Evolutionary conservation across 35 echinoderm and acorn worm species (phyloP).

Genomic region (Ophioderma brevispina): DNA sequence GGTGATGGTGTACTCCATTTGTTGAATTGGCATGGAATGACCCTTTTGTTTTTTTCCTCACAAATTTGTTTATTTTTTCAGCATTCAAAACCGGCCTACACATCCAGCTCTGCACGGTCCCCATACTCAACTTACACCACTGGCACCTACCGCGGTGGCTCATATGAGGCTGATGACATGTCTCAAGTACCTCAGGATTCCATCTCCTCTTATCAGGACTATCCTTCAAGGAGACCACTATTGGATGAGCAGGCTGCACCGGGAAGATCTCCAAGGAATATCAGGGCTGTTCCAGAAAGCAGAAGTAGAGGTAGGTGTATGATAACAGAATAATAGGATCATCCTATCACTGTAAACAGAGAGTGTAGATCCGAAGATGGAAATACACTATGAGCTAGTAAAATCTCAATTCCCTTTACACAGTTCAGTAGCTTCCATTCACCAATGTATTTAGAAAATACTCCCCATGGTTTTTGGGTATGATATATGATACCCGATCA

Average conservation of each 20-base stretch:
- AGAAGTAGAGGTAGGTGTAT: slow-evolving; percentile 90
- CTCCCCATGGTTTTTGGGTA: no score
- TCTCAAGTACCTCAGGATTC: slow-evolving; percentile 21
- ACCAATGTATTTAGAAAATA: no score
- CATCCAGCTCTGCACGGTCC: not conserved
- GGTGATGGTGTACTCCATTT: no score
- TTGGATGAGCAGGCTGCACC: slow-evolving; percentile 48
- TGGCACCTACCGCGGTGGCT: not conserved
- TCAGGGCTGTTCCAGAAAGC: slow-evolving; percentile 73
- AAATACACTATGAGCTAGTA: no score
- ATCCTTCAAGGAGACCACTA: slow-evolving; percentile 56
- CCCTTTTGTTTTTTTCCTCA: no score
- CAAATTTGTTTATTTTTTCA: no score
- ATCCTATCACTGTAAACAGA: not conserved
- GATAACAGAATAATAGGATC: no score
- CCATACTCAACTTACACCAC: not conserved
- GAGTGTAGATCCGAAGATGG: not conserved
- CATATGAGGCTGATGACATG: not conserved
- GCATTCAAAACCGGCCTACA: not conserved
- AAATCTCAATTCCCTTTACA: no score
- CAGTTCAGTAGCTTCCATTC: no score
- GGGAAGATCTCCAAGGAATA: slow-evolving; percentile 27
- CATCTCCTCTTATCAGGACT: slow-evolving; percentile 78
- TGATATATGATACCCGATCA: no score
- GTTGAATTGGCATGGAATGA: no score